A percentile compares a stretch with the other conserved stretches of the same genome.
These are phyloP conservation scores for Ditylenchus dipsaci DNA, from an alignment of 1,140 invertebrate genomes.

Conservation along the genomic window DNA sequence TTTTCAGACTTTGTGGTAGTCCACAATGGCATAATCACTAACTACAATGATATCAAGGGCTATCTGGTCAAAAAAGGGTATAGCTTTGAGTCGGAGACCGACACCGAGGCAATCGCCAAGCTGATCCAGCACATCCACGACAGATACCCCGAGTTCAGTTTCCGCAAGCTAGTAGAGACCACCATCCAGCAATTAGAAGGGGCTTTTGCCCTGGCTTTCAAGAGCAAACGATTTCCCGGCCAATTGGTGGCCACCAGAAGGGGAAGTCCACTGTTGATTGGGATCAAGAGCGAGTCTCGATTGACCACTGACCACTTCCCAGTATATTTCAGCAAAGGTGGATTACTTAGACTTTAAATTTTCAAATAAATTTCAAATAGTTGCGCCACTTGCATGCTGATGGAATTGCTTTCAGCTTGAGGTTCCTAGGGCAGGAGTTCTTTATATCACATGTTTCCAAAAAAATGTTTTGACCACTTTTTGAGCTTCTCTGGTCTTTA, in stretches of 20 bases:
- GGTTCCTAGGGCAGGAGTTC: too few relatives aligned
- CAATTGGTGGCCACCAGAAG: conserved; percentile 92
- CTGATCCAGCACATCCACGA: conserved; percentile 84
- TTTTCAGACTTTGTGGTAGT: conserved; percentile 82
- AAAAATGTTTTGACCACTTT: too few relatives aligned
- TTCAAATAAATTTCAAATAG: background rate
- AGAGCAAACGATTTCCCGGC: conserved; percentile 88
- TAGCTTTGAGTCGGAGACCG: conserved; percentile 93
- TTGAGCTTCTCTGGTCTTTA: too few relatives aligned
- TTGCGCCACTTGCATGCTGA: too few relatives aligned
- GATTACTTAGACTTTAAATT: conserved; percentile 20
- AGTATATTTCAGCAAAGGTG: conserved; percentile 92
- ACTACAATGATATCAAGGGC: conserved; percentile 96
- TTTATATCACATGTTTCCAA: too few relatives aligned
- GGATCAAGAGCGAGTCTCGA: conserved; percentile 88
- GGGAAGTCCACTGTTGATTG: conserved; percentile 91
- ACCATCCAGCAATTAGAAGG: conserved; percentile 97
- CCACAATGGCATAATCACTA: conserved; percentile 97
- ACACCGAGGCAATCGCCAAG: conserved; percentile 99
- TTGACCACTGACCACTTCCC: conserved; percentile 93
- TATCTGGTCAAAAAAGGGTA: conserved; percentile 71
- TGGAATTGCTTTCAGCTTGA: too few relatives aligned
- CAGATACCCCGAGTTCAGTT: conserved; percentile 80
- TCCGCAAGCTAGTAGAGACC: conserved; percentile 91
- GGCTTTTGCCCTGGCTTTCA: conserved; percentile 94